Conservation (phyloP, 2,113 vertebrate genomes). For the Saccopteryx bilineata region DNA sequence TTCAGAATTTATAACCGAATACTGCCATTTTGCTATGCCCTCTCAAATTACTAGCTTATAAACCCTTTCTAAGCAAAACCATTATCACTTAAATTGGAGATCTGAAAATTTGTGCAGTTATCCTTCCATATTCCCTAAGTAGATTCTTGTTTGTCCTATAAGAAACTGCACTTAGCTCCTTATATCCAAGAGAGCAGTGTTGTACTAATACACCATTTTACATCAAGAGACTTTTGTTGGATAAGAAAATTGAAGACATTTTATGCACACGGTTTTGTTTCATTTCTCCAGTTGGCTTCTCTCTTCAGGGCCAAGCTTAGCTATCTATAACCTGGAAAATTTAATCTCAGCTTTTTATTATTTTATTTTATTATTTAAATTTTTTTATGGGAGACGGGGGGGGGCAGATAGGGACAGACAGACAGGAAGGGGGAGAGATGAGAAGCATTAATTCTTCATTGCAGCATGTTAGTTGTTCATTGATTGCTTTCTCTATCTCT, state of each 20-base stretch:
- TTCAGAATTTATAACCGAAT: neutral
- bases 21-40: neutral
- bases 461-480: no score
- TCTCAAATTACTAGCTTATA: neutral
- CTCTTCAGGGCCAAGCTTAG: neutral
- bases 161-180: neutral
- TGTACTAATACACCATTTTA: neutral
- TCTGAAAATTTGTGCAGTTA: neutral
- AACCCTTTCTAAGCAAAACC: constrained; percentile 3
- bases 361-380: no score
- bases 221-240: neutral
- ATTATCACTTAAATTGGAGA: neutral
- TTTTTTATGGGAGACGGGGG: no score
- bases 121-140: neutral
- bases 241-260: neutral
- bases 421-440: no score
- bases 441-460: no score
- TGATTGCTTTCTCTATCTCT: no score
- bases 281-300: constrained; percentile 33
- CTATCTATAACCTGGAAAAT: neutral
- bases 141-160: neutral
- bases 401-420: no score
- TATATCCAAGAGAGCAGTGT: neutral
- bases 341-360: constrained; percentile 5
- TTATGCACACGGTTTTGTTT: neutral